Evolutionary conservation across 2,888 invertebrate species (phyloP).

Genomic region (Trachelus iudaicus): DNA sequence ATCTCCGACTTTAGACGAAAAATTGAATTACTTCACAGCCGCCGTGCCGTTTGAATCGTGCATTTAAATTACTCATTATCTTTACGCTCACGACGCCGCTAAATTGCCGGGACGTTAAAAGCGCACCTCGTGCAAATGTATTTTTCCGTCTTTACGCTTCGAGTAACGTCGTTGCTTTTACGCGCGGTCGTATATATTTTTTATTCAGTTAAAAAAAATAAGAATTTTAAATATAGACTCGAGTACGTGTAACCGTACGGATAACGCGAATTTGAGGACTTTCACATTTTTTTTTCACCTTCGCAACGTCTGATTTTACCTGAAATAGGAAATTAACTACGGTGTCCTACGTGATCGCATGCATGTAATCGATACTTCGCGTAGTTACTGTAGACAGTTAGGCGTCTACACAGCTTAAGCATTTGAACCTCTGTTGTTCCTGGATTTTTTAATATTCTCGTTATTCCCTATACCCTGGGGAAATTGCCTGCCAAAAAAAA

Average conservation of each 20-base stretch:
- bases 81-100: constrained; percentile 21
- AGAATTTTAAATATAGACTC: neutral
- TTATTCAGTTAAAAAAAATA: neutral
- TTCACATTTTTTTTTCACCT: neutral
- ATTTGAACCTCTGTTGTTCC: neutral
- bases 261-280: neutral
- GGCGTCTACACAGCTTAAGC: neutral
- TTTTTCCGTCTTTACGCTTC: neutral
- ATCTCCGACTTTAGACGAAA: neutral
- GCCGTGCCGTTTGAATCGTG: neutral
- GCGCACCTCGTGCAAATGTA: neutral
- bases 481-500: neutral
- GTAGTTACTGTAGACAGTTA: neutral
- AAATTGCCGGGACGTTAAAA: constrained; percentile 1
- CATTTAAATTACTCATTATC: constrained; percentile 25
- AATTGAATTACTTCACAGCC: neutral
- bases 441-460: neutral
- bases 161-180: neutral
- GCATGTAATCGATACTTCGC: neutral
- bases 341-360: neutral
- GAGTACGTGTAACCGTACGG: neutral
- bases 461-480: neutral
- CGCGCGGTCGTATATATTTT: neutral
- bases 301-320: neutral
- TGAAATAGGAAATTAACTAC: neutral